phyloP scores from a whole-genome alignment of 2,888 invertebrate species.

The Tineola bisselliella region DNA sequence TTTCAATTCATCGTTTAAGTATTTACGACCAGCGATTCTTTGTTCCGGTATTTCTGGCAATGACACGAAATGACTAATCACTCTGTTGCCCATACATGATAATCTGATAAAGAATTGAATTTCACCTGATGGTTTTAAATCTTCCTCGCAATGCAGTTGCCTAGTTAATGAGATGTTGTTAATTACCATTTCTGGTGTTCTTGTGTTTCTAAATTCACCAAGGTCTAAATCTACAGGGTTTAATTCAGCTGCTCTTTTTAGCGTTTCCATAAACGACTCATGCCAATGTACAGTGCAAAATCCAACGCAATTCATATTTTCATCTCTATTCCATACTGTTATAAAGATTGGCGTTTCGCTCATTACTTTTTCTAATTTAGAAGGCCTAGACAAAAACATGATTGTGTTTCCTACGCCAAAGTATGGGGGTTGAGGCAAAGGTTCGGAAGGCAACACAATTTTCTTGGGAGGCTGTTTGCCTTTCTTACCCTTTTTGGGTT shows the following conservation, averaged over 20 bases:
- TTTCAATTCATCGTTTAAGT: conserved; percentile 46
- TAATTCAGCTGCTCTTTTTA: conserved; percentile 37
- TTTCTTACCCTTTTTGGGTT: conserved; percentile 33
- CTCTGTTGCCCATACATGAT: conserved; percentile 48
- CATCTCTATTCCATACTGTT: conserved; percentile 57
- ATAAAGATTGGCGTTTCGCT: conserved; percentile 49
- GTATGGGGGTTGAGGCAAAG: conserved; percentile 54
- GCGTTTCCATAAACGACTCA: conserved; percentile 42
- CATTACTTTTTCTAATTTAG: conserved; percentile 44
- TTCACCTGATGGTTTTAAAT: conserved; percentile 53
- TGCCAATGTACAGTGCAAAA: conserved; percentile 51
- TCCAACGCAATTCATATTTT: conserved; percentile 49
- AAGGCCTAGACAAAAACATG: conserved; percentile 52
- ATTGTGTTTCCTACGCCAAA: conserved; percentile 57
- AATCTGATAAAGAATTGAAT: conserved; percentile 47
- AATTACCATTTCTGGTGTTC: conserved; percentile 42
- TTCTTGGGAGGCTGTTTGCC: conserved; percentile 26
- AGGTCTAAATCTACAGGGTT: conserved; percentile 52
- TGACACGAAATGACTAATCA: conserved; percentile 46
- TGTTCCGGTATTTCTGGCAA: conserved; percentile 50
- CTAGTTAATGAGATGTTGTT: conserved; percentile 47
- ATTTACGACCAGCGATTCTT: conserved; percentile 53
- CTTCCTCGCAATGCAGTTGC: conserved; percentile 51
- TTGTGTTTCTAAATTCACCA: conserved; percentile 47
- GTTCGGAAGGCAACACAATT: conserved; percentile 48